Base-by-base conservation (phyloP, 1,140 invertebrate genomes). In the Lasioglossum albipes region DNA sequence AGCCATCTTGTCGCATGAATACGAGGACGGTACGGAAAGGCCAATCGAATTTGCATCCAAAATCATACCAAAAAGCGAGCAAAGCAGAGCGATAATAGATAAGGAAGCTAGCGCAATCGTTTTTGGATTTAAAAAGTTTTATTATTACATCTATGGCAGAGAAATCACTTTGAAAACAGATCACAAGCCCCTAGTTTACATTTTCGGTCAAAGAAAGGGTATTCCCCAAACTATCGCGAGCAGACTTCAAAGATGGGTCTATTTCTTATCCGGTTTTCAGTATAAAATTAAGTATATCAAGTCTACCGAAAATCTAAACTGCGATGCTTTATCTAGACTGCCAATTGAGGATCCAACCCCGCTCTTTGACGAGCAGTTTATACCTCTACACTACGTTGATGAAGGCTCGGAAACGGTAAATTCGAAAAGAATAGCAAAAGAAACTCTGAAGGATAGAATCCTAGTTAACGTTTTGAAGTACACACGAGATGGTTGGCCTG, bases 1-100 rank as follows among this genome's bases (percentile, higher is more conserved):
- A 0, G 77, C 80, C 2, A 76, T 86, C 0, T 52, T 86, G 5
- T 84, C 76, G 7, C 83, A 85, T 45, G 3, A 42, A 61, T 82
- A 42, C n/a, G 62, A 69, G 27, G 67, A 83, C 18, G 59, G 49
- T 27, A 71, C 71, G 5, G 91, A 93, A 81, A 68, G 77, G 76
- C 91, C 92, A 31, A 92, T 95, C 65, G 88, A 90, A 7, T 94
- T 88, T 88, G 92, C 90, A 16, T 94, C 94, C 13, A 82, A 91
- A 67, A 89, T 90, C 1, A 84, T 95, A 49, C 88, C 85, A n/a
- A 62, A 86, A 49, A 84, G 93, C 7, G 92, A 95, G 83, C 82
- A 88, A 84, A 94, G 92, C 72, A 94, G 95, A 70, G 79, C 91
- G 13, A 92, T 94, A 79, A 91, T 94, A n/a, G 94, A 95, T 52